These are phyloP conservation scores for Sipha maydis DNA, from an alignment of 2,888 invertebrate genomes.

Conservation along the genomic window DNA sequence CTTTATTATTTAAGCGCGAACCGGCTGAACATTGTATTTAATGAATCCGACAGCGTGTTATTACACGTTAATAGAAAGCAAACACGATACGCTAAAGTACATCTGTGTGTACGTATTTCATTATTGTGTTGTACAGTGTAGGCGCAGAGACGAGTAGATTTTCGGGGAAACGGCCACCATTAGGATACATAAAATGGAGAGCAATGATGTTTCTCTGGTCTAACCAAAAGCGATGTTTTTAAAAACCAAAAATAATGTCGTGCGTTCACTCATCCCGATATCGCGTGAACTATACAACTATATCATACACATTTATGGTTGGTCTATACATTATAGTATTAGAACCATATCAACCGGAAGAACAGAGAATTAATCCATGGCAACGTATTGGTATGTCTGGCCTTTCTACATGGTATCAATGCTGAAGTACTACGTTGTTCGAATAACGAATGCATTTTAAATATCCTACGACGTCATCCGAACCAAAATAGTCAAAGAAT, in stretches of 20 bases:
- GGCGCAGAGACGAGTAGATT: neutral
- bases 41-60: conserved; percentile 50
- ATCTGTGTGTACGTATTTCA: neutral
- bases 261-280: neutral
- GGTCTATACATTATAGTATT: neutral
- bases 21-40: neutral
- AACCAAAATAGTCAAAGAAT: no score
- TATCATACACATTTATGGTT: neutral
- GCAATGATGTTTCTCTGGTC: neutral
- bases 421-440: no score
- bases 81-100: neutral
- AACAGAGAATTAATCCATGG: no score
- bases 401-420: neutral
- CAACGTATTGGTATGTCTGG: no score
- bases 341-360: no score
- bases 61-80: conserved; percentile 50
- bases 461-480: no score
- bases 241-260: neutral
- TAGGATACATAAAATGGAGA: neutral
- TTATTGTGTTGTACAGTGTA: neutral
- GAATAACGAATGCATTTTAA: no score
- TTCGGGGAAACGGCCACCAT: neutral
- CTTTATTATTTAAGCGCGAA: conserved; percentile 26
- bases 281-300: no score
- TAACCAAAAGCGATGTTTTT: neutral